phyloP scores from a whole-genome alignment of 2,888 invertebrate genomes.

The Anodontia alba region DNA sequence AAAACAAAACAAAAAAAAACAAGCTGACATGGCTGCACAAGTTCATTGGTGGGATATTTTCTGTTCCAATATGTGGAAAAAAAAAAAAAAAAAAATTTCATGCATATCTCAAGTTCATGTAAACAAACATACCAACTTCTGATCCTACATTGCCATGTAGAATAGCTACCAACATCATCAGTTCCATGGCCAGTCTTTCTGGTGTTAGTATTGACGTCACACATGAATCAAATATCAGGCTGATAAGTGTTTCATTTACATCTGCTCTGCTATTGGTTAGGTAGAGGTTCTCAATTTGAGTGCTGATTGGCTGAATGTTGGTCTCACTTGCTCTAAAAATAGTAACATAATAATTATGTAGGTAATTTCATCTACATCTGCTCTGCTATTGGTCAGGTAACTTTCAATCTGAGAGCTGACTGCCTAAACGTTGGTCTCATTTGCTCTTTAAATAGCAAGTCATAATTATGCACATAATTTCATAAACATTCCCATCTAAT shows the following conservation, averaged over 20 bases:
- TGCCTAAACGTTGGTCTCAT: slow-evolving; percentile 94
- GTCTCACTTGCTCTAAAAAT: slow-evolving; percentile 88
- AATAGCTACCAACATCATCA: slow-evolving; percentile 92
- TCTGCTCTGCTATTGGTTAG: slow-evolving; percentile 85
- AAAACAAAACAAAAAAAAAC: too few relatives aligned
- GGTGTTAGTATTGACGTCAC: slow-evolving; percentile 86
- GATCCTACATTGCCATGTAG: slow-evolving; percentile 95
- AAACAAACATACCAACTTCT: slow-evolving; percentile 94
- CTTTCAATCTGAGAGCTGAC: slow-evolving; percentile 92
- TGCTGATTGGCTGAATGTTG: slow-evolving; percentile 93
- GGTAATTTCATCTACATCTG: slow-evolving; percentile 89
- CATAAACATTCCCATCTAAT: too few relatives aligned
- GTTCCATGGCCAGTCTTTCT: slow-evolving; percentile 90
- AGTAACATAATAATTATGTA: too few relatives aligned
- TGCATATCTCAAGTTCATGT: too few relatives aligned
- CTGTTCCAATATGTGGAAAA: too few relatives aligned
- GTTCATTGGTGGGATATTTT: too few relatives aligned
- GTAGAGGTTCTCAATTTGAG: slow-evolving; percentile 92
- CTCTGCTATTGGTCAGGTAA: slow-evolving; percentile 87
- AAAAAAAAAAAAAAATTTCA: too few relatives aligned
- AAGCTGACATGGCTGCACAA: too few relatives aligned
- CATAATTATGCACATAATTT: too few relatives aligned
- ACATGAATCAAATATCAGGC: slow-evolving; percentile 90
- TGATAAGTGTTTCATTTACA: slow-evolving; percentile 90
- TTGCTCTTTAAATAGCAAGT: slow-evolving; percentile 78